A percentile compares a stretch with the other conserved stretches of the same genome.
phyloP scores from a whole-genome alignment of 2,888 invertebrate genomes.

The Xylocampa areola region DNA sequence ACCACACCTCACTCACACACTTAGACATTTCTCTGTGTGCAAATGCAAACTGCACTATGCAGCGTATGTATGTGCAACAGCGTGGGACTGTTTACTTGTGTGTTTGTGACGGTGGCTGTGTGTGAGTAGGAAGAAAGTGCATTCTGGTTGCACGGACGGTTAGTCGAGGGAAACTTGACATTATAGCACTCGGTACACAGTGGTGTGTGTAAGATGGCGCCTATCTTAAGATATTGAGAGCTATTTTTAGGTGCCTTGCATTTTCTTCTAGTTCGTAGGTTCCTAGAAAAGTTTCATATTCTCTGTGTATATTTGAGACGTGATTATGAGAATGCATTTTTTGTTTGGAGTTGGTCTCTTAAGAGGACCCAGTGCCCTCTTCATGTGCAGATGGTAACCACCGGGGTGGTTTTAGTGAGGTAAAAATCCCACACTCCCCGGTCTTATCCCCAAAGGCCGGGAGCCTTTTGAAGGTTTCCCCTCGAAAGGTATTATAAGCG shows the following conservation, averaged over 20 bases:
- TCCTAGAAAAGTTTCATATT: conserved; percentile 2
- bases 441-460: too few relatives aligned
- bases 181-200: conserved; percentile 60
- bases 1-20: conserved; percentile 48
- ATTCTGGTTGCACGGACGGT: conserved; percentile 82
- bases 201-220: conserved; percentile 33
- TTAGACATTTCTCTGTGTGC: conserved; percentile 47
- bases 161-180: conserved; percentile 85
- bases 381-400: too few relatives aligned
- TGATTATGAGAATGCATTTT: too few relatives aligned
- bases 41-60: conserved; percentile 44
- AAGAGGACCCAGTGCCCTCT: too few relatives aligned
- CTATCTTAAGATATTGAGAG: conserved; percentile 58
- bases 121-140: conserved; percentile 86
- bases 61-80: conserved; percentile 40
- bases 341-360: too few relatives aligned
- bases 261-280: conserved; percentile 15
- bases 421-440: too few relatives aligned
- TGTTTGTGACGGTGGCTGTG: conserved; percentile 49
- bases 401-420: too few relatives aligned
- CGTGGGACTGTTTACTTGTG: neutral
- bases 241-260: conserved; percentile 32
- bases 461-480: too few relatives aligned
- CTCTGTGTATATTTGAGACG: neutral
- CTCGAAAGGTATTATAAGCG: too few relatives aligned